Percentiles rank a stretch among this genome's conserved stretches.
Evolutionary conservation across 2,888 invertebrate species (phyloP).

Genomic region (Plemyria rubiginata): DNA sequence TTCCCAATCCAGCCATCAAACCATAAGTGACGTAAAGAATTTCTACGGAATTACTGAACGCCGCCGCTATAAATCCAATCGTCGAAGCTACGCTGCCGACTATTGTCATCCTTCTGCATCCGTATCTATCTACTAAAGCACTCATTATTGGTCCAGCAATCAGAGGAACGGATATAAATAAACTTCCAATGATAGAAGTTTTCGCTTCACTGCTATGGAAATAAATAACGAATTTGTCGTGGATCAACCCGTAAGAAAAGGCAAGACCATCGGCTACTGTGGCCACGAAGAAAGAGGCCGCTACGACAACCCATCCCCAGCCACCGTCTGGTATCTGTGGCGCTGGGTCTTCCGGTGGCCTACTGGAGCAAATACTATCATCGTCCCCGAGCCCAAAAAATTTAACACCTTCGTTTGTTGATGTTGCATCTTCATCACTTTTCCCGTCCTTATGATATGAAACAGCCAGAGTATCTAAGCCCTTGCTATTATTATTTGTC

Average conservation of each 20-base stretch:
- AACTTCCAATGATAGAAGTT: constrained; percentile 94
- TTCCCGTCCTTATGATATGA: constrained; percentile 61
- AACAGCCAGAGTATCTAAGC: constrained; percentile 62
- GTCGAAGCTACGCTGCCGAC: constrained; percentile 89
- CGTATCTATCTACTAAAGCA: constrained; percentile 93
- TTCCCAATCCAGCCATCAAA: constrained; percentile 92
- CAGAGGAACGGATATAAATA: constrained; percentile 95
- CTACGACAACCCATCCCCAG: constrained; percentile 96
- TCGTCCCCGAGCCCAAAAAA: constrained; percentile 81
- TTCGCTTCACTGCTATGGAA: constrained; percentile 92
- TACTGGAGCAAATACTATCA: constrained; percentile 79
- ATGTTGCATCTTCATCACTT: constrained; percentile 73
- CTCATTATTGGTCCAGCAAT: constrained; percentile 94
- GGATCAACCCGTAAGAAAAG: constrained; percentile 96
- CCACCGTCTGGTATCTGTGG: constrained; percentile 93
- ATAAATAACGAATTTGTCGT: constrained; percentile 90
- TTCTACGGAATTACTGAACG: constrained; percentile 89
- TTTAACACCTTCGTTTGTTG: constrained; percentile 80
- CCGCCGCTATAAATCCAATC: constrained; percentile 91
- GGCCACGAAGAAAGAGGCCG: constrained; percentile 93
- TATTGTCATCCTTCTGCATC: constrained; percentile 91
- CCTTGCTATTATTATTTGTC: constrained; percentile 57
- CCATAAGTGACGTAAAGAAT: constrained; percentile 93
- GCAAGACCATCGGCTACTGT: constrained; percentile 96
- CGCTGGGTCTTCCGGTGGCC: constrained; percentile 64